These are phyloP conservation scores for Malurus alboscapulatus DNA, from an alignment of 2,113 vertebrate genomes.

Conservation along the genomic window DNA sequence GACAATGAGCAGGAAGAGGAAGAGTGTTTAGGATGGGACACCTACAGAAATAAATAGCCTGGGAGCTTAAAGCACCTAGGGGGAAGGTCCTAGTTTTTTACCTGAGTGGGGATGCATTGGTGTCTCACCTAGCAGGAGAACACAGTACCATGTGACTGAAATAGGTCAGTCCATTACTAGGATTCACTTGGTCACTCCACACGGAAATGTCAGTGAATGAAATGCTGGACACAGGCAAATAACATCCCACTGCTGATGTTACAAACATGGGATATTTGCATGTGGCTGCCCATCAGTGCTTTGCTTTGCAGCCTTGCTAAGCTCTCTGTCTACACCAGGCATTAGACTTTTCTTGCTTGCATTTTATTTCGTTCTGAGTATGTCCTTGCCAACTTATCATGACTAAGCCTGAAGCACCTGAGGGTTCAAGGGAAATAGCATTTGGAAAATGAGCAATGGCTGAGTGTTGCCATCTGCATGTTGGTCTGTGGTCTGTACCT, in stretches of 20 bases:
- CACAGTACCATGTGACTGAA: background rate
- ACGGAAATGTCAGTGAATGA: background rate
- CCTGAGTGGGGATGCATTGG: background rate
- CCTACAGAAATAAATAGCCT: conserved; percentile 54
- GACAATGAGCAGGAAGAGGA: conserved; percentile 66
- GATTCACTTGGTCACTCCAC: background rate
- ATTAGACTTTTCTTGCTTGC: background rate
- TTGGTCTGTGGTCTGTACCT: background rate
- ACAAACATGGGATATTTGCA: fast-evolving
- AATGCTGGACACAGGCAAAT: background rate
- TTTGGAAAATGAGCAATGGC: background rate
- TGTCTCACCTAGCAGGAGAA: background rate
- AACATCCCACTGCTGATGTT: background rate
- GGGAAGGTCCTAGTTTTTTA: background rate
- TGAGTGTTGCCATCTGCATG: background rate
- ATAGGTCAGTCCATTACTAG: background rate
- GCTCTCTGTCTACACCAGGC: background rate
- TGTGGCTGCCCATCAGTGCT: fast-evolving
- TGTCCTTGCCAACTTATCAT: background rate
- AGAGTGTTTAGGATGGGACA: conserved; percentile 65
- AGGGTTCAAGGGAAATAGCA: background rate
- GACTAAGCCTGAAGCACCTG: background rate
- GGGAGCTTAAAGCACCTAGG: background rate
- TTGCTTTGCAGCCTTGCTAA: background rate
- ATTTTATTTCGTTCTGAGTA: background rate